These are phyloP conservation scores for Frieseomelitta varia DNA, from an alignment of 1,140 invertebrate species.

Conservation along the genomic window DNA sequence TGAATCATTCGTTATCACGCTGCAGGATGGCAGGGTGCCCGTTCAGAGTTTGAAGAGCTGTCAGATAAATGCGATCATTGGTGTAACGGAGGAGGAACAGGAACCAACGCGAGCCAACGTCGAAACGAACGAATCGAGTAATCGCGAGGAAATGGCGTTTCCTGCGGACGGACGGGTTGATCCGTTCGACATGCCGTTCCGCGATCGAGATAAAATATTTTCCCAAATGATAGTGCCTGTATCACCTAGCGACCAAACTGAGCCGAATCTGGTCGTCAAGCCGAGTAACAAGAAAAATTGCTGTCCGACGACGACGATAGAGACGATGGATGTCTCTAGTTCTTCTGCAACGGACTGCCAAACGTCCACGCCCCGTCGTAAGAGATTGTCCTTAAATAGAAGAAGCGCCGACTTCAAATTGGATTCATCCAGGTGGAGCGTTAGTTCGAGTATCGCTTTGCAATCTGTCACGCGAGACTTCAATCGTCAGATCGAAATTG, in stretches of 20 bases:
- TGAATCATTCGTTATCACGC: neutral
- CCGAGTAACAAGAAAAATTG: neutral
- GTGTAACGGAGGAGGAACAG: neutral
- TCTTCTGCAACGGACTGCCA: neutral
- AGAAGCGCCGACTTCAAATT: neutral
- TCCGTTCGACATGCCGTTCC: neutral
- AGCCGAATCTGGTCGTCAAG: too few species aligned
- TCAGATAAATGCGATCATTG: conserved; percentile 43
- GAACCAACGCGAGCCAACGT: too few species aligned
- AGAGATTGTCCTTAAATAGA: conserved; percentile 38
- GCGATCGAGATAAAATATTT: neutral
- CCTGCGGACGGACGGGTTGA: conserved; percentile 13
- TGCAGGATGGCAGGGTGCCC: conserved; percentile 2
- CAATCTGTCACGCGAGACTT: conserved; percentile 34
- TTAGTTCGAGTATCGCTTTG: neutral
- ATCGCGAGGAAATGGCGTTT: neutral
- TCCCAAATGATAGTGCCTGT: too few species aligned
- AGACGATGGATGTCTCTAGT: neutral
- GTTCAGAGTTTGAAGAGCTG: neutral
- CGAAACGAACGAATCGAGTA: neutral
- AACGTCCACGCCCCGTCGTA: neutral
- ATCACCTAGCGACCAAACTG: rapidly evolving
- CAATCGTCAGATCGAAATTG: neutral
- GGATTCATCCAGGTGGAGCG: neutral
- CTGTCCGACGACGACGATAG: neutral